Evolutionary conservation across 2,888 invertebrate species (phyloP).

Genomic region (Tigriopus californicus): DNA sequence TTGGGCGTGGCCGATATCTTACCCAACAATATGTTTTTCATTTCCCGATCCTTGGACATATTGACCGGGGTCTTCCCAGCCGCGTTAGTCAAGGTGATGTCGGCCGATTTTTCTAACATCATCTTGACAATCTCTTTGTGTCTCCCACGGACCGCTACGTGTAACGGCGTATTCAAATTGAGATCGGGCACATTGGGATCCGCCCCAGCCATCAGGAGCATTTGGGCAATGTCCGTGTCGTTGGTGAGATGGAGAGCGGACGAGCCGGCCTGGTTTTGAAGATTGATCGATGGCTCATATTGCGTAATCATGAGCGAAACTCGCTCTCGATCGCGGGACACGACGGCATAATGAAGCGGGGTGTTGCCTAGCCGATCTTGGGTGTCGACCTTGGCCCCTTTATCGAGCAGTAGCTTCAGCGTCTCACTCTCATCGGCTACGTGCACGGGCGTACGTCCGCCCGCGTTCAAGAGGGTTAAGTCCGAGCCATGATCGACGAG

Average conservation of each 20-base stretch:
- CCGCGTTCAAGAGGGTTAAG: slow-evolving; percentile 1
- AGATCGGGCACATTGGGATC: slow-evolving; percentile 1
- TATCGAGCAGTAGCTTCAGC: neutral
- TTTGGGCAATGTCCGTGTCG: slow-evolving; percentile 4
- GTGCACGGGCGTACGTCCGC: slow-evolving; percentile 9
- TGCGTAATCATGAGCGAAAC: neutral
- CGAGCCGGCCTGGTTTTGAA: neutral
- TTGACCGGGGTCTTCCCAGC: slow-evolving; percentile 1
- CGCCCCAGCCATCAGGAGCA: neutral
- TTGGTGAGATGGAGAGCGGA: neutral
- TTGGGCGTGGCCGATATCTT: neutral
- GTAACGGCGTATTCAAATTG: neutral
- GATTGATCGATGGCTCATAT: neutral
- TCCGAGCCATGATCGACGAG: slow-evolving; percentile 3
- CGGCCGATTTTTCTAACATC: neutral
- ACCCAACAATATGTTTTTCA: slow-evolving; percentile 2
- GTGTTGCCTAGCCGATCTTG: slow-evolving; percentile 8
- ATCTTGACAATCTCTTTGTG: slow-evolving; percentile 1
- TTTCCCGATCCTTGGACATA: slow-evolving; percentile 8
- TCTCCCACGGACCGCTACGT: slow-evolving; percentile 2
- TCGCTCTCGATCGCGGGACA: slow-evolving; percentile 6
- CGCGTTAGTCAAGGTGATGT: neutral
- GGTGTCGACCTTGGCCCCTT: neutral
- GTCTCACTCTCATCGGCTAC: slow-evolving; percentile 2
- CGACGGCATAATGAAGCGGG: slow-evolving; percentile 6